A percentile compares a stretch with the other conserved stretches of the same genome.
phyloP scores from a whole-genome alignment of 2,113 vertebrate species.

The Crypturellus undulatus region DNA sequence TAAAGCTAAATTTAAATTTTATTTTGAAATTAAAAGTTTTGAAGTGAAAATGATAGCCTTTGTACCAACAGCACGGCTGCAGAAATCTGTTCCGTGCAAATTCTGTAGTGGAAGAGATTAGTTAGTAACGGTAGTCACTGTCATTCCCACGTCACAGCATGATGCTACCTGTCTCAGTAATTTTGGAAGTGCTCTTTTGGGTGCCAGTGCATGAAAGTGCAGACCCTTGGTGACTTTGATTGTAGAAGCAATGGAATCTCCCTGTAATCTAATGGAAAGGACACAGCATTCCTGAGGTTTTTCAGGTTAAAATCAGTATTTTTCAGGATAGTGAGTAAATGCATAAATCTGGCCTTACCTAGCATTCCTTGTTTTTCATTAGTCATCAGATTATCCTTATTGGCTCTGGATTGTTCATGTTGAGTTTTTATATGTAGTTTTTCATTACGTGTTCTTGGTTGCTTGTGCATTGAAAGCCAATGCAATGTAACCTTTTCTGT shows the following conservation, averaged over 20 bases:
- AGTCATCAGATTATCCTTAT: not conserved
- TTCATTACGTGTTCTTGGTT: not conserved
- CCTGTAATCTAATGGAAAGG: not conserved
- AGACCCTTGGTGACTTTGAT: not conserved
- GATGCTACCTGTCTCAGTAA: not conserved
- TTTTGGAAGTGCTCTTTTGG: not conserved
- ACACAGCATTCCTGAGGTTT: not conserved
- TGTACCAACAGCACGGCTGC: not conserved
- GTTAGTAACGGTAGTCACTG: not conserved
- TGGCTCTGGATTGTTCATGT: not conserved
- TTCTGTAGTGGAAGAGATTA: not conserved
- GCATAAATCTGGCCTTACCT: not conserved
- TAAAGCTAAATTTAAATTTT: not conserved
- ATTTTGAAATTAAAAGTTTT: not conserved
- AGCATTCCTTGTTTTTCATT: not conserved
- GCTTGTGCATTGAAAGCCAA: not conserved
- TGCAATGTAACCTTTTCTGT: not conserved
- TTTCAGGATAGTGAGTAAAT: not conserved
- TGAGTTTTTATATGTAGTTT: not conserved
- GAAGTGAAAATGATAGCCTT: not conserved
- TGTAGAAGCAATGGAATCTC: not conserved
- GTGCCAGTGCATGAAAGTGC: not conserved
- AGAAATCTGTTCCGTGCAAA: not conserved
- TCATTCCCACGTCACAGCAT: not conserved
- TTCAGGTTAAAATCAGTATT: not conserved